A percentile compares a stretch with the other conserved stretches of the same genome.
These are phyloP conservation scores for Tauraco erythrolophus DNA, from an alignment of 2,113 vertebrate genomes.

Conservation along the genomic window DNA sequence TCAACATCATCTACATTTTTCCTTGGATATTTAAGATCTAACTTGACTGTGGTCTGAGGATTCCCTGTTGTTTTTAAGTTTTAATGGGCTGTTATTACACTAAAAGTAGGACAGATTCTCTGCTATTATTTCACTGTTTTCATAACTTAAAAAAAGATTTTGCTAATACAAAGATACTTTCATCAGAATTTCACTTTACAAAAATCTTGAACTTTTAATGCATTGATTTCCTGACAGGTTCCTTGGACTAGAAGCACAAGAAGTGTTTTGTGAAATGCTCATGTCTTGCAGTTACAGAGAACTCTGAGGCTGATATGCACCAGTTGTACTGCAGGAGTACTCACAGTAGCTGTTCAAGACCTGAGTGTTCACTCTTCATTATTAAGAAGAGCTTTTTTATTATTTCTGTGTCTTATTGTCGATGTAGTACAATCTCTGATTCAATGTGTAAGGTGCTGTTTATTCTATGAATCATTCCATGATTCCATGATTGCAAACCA, in stretches of 20 bases:
- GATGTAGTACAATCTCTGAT: not conserved
- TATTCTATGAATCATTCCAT: no score
- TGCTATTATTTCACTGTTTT: not conserved
- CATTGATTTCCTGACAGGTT: not conserved
- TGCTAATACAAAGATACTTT: not conserved
- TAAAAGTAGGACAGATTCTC: not conserved
- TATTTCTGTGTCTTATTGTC: not conserved
- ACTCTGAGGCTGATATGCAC: not conserved
- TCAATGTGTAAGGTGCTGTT: not conserved
- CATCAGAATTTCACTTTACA: not conserved
- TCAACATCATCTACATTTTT: not conserved
- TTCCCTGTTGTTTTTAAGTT: not conserved
- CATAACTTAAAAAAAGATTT: not conserved
- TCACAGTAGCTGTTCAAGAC: not conserved
- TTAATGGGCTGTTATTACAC: not conserved
- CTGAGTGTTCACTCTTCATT: not conserved
- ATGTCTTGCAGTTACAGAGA: not conserved
- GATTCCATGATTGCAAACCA: not conserved
- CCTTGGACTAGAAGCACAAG: not conserved
- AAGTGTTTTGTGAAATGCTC: not conserved
- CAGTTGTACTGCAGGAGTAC: not conserved
- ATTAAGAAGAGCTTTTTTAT: not conserved
- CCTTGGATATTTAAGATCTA: not conserved
- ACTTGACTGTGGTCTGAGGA: not conserved
- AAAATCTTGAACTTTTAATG: not conserved